A percentile compares a stretch with the other conserved stretches of the same genome.
These are phyloP conservation scores for Paragorgia papillata DNA, from an alignment of 92 coral and sea anemone species.

Conservation along the genomic window DNA sequence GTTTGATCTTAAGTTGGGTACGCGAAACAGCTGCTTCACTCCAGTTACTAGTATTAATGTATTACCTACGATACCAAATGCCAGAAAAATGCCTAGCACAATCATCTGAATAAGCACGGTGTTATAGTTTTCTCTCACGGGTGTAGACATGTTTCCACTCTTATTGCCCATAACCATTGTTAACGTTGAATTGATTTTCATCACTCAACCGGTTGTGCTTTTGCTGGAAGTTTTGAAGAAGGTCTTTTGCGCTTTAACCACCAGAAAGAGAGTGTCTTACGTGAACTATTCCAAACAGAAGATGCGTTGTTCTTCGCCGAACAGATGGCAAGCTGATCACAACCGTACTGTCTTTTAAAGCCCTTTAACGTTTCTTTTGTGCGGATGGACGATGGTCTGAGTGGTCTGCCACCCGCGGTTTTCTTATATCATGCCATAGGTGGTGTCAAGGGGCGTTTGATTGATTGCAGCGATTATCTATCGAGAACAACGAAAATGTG, in stretches of 20 bases:
- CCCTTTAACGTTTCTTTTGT: too few species aligned
- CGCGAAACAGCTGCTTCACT: conserved; percentile 5
- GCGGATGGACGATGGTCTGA: neutral
- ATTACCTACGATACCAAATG: conserved; percentile 22
- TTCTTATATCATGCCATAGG: conserved; percentile 19
- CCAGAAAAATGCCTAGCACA: conserved; percentile 25
- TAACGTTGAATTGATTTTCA: conserved; percentile 19
- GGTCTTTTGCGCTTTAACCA: too few species aligned
- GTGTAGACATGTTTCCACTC: neutral
- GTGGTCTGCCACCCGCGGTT: conserved; percentile 29
- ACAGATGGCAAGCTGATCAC: conserved; percentile 15
- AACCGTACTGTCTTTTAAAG: conserved; percentile 2
- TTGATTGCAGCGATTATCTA: conserved; percentile 14
- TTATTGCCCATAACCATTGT: neutral
- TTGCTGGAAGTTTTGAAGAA: neutral
- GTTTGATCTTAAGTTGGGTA: neutral
- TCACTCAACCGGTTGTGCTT: neutral
- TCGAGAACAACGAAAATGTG: neutral
- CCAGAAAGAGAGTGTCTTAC: neutral
- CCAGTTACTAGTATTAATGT: conserved; percentile 22
- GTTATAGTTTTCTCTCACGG: neutral
- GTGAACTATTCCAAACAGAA: neutral
- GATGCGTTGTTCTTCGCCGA: neutral
- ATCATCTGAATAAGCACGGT: conserved; percentile 40
- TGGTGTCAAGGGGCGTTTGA: conserved; percentile 25